Conservation (phyloP, 1,140 invertebrate genomes). For the Zaprionus taronus region DNA sequence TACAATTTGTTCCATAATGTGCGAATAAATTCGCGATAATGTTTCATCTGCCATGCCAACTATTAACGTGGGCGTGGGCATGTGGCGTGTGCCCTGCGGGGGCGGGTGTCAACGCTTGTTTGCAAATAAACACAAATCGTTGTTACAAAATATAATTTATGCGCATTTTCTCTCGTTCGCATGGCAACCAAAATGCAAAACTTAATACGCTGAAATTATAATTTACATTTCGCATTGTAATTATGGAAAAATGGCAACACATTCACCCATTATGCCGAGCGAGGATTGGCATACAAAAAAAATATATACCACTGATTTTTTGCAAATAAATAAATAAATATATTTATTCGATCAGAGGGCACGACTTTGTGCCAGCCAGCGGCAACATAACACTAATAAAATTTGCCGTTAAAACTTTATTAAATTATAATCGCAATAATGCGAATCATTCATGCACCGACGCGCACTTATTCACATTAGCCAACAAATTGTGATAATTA, state of each 20-base stretch:
- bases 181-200: slow-evolving; percentile 56
- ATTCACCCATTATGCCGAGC: slow-evolving; percentile 46
- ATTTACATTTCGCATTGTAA: slow-evolving; percentile 53
- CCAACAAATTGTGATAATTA: slow-evolving; percentile 1
- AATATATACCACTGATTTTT: not conserved
- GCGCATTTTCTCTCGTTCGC: slow-evolving; percentile 43
- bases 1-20: slow-evolving; percentile 75
- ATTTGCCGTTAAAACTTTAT: slow-evolving; percentile 61
- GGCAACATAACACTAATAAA: slow-evolving; percentile 1
- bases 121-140: slow-evolving; percentile 79
- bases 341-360: slow-evolving; percentile 55
- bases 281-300: not conserved
- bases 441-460: slow-evolving; percentile 48
- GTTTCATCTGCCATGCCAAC: slow-evolving; percentile 33
- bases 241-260: slow-evolving; percentile 62
- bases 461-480: slow-evolving; percentile 12
- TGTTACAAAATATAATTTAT: slow-evolving; percentile 64
- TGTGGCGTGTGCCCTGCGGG: not conserved
- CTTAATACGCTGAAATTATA: slow-evolving; percentile 45
- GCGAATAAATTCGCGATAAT: slow-evolving; percentile 70
- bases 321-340: not conserved
- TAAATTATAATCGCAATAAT: slow-evolving; percentile 72
- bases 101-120: slow-evolving; percentile 57
- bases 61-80: not conserved
- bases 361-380: slow-evolving; percentile 36